Percentiles rank a stretch among this genome's conserved stretches.
These are phyloP conservation scores for Drosophila gaucha DNA, from an alignment of 2,888 invertebrate species.

Conservation along the genomic window DNA sequence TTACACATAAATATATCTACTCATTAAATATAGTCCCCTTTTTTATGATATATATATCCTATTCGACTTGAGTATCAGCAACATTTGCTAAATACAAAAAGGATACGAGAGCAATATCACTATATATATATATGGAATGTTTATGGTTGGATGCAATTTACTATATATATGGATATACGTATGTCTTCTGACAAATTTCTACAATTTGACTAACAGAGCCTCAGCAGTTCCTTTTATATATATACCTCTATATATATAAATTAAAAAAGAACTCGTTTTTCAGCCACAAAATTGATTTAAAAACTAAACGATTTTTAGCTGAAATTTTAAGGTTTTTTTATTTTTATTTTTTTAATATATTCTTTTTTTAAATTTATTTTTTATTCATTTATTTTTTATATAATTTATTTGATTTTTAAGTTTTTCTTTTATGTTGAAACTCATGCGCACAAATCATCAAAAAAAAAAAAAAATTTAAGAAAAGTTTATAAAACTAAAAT, in stretches of 20 bases:
- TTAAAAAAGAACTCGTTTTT: slow-evolving; percentile 31
- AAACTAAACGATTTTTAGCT: slow-evolving; percentile 84
- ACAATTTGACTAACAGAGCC: slow-evolving; percentile 38
- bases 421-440: slow-evolving; percentile 54
- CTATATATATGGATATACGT: slow-evolving; percentile 10
- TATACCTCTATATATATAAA: slow-evolving; percentile 1
- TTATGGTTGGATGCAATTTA: slow-evolving; percentile 22
- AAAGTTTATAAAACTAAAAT: slow-evolving; percentile 26
- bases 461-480: slow-evolving; percentile 19
- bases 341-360: slow-evolving; percentile 40
- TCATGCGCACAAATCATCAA: slow-evolving; percentile 82
- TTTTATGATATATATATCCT: not conserved
- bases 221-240: slow-evolving; percentile 8
- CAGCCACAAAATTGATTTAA: slow-evolving; percentile 78
- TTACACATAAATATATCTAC: slow-evolving; percentile 30
- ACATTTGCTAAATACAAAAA: slow-evolving; percentile 29
- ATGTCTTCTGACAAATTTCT: slow-evolving; percentile 31
- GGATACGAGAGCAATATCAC: slow-evolving; percentile 34
- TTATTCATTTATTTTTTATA: slow-evolving; percentile 15
- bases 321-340: slow-evolving; percentile 65
- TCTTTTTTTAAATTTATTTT: slow-evolving; percentile 35
- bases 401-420: slow-evolving; percentile 19
- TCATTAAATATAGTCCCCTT: not conserved
- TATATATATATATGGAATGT: slow-evolving; percentile 40
- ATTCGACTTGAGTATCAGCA: slow-evolving; percentile 36